A percentile compares a stretch with the other conserved stretches of the same genome.
phyloP scores from a whole-genome alignment of 2,888 invertebrate species.

The Lycophotia porphyrea region DNA sequence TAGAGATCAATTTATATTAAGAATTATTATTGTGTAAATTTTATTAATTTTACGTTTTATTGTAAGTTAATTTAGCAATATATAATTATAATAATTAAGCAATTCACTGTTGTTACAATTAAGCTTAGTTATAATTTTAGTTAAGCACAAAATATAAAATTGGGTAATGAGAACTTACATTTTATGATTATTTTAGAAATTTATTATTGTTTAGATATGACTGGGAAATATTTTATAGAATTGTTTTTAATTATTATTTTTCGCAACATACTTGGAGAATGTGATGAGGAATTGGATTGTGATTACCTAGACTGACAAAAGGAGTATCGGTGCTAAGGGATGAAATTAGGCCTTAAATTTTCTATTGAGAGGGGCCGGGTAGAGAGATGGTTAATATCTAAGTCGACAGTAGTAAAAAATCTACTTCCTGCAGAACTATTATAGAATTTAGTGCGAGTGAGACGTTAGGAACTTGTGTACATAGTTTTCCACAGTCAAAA shows the following conservation, averaged over 20 bases:
- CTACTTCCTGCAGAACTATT: slow-evolving; percentile 47
- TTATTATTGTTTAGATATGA: slow-evolving; percentile 68
- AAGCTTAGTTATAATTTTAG: slow-evolving; percentile 57
- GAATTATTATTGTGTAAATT: slow-evolving; percentile 67
- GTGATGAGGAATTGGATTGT: slow-evolving; percentile 67
- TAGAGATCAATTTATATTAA: slow-evolving; percentile 75
- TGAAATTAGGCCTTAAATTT: slow-evolving; percentile 68
- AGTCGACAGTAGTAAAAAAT: slow-evolving; percentile 65
- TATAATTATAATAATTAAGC: slow-evolving; percentile 44
- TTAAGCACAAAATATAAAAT: slow-evolving; percentile 62
- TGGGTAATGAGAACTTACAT: slow-evolving; percentile 62
- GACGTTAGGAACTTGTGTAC: slow-evolving; percentile 20
- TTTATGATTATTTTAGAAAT: slow-evolving; percentile 65
- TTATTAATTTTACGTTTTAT: slow-evolving; percentile 52
- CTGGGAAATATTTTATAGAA: slow-evolving; percentile 66
- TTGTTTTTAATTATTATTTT: slow-evolving; percentile 64
- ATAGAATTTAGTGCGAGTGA: slow-evolving; percentile 18
- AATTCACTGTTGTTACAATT: slow-evolving; percentile 72
- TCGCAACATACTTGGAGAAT: slow-evolving; percentile 50
- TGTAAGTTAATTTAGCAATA: slow-evolving; percentile 50
- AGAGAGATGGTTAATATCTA: slow-evolving; percentile 49
- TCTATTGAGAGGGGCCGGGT: slow-evolving; percentile 45
- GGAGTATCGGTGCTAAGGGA: slow-evolving; percentile 71
- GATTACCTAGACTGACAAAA: slow-evolving; percentile 76
- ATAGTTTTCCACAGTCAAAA: slow-evolving; percentile 15